These are phyloP conservation scores for Melanotaenia boesemani DNA, from an alignment of 2,797 vertebrate genomes.

Conservation along the genomic window DNA sequence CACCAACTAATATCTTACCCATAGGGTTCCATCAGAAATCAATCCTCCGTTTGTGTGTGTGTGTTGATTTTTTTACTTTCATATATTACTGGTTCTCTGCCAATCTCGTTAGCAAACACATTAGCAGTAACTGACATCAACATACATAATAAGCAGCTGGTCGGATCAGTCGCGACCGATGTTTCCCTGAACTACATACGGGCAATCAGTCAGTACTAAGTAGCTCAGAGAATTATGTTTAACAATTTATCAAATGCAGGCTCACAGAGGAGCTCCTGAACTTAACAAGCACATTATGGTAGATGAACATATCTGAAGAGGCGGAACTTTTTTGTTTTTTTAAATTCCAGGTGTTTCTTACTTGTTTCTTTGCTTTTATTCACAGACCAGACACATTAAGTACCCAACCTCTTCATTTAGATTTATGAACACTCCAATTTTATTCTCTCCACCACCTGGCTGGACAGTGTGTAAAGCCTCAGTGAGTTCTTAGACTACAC, in stretches of 20 bases:
- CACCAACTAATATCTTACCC: slow-evolving; percentile 68
- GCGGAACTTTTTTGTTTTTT: background rate
- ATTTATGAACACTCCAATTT: slow-evolving; percentile 35
- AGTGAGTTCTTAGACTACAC: slow-evolving; percentile 14
- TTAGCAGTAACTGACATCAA: slow-evolving; percentile 73
- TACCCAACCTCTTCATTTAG: slow-evolving; percentile 17
- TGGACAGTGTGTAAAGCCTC: slow-evolving; percentile 27
- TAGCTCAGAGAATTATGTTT: slow-evolving; percentile 67
- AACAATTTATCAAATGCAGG: slow-evolving; percentile 61
- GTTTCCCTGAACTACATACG: slow-evolving; percentile 65
- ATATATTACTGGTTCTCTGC: slow-evolving; percentile 70
- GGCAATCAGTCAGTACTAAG: slow-evolving; percentile 74
- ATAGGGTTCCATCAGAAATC: slow-evolving; percentile 60
- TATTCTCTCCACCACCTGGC: slow-evolving; percentile 26
- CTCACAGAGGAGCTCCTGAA: slow-evolving; percentile 36
- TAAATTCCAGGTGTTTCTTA: background rate
- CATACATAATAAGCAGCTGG: slow-evolving; percentile 74
- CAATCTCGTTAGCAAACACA: slow-evolving; percentile 78
- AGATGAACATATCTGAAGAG: slow-evolving; percentile 2
- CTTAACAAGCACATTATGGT: slow-evolving; percentile 59
- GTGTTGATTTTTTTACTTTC: slow-evolving; percentile 65
- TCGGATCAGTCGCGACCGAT: slow-evolving; percentile 73
- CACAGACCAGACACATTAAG: slow-evolving; percentile 2
- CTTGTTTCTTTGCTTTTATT: slow-evolving; percentile 12
- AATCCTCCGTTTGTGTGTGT: slow-evolving; percentile 30